Conservation (phyloP, 64 coral and sea anemone species). For the Porites australiensis region DNA sequence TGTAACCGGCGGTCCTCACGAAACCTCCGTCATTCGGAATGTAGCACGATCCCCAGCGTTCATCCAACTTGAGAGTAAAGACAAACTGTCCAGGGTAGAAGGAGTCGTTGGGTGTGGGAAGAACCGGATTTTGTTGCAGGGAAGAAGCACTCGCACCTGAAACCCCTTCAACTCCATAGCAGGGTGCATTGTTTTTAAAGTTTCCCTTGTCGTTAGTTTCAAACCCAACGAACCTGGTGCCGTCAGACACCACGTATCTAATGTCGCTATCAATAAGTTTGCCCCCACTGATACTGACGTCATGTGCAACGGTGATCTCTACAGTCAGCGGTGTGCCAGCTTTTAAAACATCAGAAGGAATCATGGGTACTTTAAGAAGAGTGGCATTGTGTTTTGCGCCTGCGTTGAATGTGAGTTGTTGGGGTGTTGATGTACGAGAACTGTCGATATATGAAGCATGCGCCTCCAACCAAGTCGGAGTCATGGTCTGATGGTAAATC, state of each 20-base stretch:
- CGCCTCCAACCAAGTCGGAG: constrained; percentile 7
- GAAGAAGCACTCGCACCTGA: background rate
- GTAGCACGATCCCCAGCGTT: constrained; percentile 63
- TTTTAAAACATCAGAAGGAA: constrained; percentile 3
- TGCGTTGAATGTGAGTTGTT: constrained; percentile 55
- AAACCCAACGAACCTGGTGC: constrained; percentile 36
- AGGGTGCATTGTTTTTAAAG: background rate
- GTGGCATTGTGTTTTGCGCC: constrained; percentile 3
- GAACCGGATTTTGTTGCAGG: background rate
- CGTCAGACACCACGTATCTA: constrained; percentile 47
- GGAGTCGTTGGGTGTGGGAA: background rate
- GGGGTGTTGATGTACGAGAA: constrained; percentile 18
- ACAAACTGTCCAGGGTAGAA: constrained; percentile 38
- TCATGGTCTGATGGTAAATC: constrained; percentile 56
- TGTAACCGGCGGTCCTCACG: constrained; percentile 44
- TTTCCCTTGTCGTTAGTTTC: constrained; percentile 17
- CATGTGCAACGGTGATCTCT: constrained; percentile 41
- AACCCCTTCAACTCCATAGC: constrained; percentile 11
- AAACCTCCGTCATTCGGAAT: constrained; percentile 48
- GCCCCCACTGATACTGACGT: background rate
- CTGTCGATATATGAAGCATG: constrained; percentile 42
- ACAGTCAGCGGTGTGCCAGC: constrained; percentile 2
- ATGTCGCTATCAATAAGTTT: constrained; percentile 19
- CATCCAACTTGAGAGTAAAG: constrained; percentile 57
- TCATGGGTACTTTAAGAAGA: constrained; percentile 29